Evolutionary conservation across 2,797 vertebrate species (phyloP).

Genomic region (Periparus ater): DNA sequence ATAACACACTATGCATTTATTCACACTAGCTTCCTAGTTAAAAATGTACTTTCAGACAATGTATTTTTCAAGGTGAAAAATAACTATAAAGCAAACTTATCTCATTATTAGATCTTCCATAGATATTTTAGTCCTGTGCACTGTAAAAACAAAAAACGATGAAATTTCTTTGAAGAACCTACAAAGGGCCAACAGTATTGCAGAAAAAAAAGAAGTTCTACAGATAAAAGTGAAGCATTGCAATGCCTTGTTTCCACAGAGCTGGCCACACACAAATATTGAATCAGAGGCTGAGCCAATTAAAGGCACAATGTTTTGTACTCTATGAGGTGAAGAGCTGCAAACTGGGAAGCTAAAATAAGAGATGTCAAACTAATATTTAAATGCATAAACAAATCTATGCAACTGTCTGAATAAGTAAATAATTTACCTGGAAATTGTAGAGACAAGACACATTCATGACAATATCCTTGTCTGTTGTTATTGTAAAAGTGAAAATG

Average conservation of each 20-base stretch:
- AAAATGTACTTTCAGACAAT: not conserved
- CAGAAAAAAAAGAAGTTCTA: not conserved
- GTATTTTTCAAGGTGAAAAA: not conserved
- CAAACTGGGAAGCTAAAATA: conserved; percentile 44
- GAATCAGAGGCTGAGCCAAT: conserved; percentile 54
- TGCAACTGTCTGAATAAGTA: not conserved
- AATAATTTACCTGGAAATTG: conserved; percentile 32
- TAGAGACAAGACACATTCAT: not conserved
- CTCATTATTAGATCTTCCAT: not conserved
- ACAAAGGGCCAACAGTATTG: not conserved
- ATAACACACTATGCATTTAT: not conserved
- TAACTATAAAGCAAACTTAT: not conserved
- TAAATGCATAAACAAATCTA: conserved; percentile 18
- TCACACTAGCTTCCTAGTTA: not conserved
- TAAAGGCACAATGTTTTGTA: conserved; percentile 47
- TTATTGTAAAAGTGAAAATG: not conserved
- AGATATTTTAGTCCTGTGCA: not conserved
- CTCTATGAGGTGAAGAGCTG: conserved; percentile 13
- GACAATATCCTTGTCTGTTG: not conserved
- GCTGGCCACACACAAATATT: conserved; percentile 42
- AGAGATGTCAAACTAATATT: conserved; percentile 46
- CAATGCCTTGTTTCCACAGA: conserved; percentile 20
- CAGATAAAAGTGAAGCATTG: conserved; percentile 42
- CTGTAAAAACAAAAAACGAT: not conserved
- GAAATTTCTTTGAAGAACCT: conserved; percentile 15